A percentile compares a stretch with the other conserved stretches of the same genome.
phyloP scores from a whole-genome alignment of 2,888 invertebrate genomes.

The Rhagonycha fulva region DNA sequence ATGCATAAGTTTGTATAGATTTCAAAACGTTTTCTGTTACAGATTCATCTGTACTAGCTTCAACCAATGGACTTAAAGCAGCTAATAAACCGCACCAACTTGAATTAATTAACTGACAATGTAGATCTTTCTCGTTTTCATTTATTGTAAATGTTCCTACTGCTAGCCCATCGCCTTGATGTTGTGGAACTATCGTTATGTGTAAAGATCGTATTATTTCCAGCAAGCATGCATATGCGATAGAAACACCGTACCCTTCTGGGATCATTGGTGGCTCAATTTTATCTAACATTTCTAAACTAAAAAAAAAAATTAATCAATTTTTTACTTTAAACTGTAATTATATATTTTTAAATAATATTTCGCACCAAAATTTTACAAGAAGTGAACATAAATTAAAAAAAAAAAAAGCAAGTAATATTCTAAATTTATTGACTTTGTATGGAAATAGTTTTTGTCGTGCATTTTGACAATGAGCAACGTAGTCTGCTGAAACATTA shows the following conservation, averaged over 20 bases:
- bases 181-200: conserved; percentile 67
- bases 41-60: conserved; percentile 94
- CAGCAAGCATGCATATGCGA: conserved; percentile 91
- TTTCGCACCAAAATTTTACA: neutral
- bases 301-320: conserved; percentile 51
- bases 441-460: too few relatives aligned
- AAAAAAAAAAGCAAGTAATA: too few relatives aligned
- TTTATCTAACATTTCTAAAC: conserved; percentile 95
- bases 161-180: conserved; percentile 45
- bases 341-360: neutral
- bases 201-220: conserved; percentile 89
- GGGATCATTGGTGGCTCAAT: conserved; percentile 90
- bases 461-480: too few relatives aligned
- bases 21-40: conserved; percentile 90
- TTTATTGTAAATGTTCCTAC: conserved; percentile 19
- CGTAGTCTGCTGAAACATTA: too few relatives aligned
- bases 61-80: conserved; percentile 88
- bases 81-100: conserved; percentile 95
- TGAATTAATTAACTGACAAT: conserved; percentile 83
- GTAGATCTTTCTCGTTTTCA: conserved; percentile 53
- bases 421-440: too few relatives aligned
- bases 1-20: conserved; percentile 87
- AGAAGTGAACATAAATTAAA: too few relatives aligned
- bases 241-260: conserved; percentile 97
- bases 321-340: neutral